Conservation (phyloP, 2,797 vertebrate species). For the Esox lucius region DNA sequence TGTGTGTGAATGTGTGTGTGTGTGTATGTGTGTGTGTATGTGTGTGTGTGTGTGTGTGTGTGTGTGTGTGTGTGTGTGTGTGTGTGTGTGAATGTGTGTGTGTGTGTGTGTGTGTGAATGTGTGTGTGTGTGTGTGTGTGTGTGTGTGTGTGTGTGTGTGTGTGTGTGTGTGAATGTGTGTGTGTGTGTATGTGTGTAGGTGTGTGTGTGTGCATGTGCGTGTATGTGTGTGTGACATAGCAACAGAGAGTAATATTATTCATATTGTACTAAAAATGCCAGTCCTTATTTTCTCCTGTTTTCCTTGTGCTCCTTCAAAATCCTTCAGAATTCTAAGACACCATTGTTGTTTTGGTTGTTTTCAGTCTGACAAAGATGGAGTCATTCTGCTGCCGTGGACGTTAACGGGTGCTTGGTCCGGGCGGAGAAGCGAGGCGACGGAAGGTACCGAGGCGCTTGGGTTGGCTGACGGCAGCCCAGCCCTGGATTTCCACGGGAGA, state of each 20-base stretch:
- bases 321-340: neutral
- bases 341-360: slow-evolving; percentile 27
- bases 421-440: slow-evolving; percentile 25
- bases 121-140: slow-evolving; percentile 14
- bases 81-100: neutral
- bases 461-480: neutral
- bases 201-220: no score
- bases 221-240: neutral
- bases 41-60: neutral
- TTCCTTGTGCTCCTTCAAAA: neutral
- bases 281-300: neutral
- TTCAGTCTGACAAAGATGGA: slow-evolving; percentile 52
- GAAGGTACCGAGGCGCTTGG: neutral
- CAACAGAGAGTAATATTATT: neutral
- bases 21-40: neutral
- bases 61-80: slow-evolving; percentile 16
- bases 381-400: slow-evolving; percentile 46
- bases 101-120: slow-evolving; percentile 3
- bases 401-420: slow-evolving; percentile 12
- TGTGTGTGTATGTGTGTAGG: slow-evolving; percentile 11
- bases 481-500: neutral
- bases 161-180: slow-evolving; percentile 12
- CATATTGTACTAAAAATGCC: neutral
- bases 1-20: neutral
- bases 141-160: neutral